phyloP scores from a whole-genome alignment of 2,797 vertebrate genomes.

The Linurgus olivaceus region DNA sequence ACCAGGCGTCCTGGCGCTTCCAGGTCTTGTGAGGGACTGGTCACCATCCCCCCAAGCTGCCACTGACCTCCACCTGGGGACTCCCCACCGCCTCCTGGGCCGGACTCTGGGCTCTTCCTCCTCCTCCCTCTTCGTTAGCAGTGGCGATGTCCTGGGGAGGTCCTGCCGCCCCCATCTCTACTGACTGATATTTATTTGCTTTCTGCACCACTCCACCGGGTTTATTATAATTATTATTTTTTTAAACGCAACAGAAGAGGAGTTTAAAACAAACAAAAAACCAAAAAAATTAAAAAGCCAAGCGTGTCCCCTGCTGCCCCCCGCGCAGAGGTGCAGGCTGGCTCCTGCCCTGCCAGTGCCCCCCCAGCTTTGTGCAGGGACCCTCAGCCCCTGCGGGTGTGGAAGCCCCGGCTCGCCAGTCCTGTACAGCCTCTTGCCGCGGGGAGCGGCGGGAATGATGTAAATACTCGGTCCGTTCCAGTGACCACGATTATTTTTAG shows the following conservation, averaged over 20 bases:
- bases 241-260: constrained; percentile 35
- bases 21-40: constrained; percentile 90
- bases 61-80: background rate
- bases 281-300: background rate
- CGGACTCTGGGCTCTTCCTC: constrained; percentile 11
- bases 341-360: constrained; percentile 29
- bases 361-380: background rate
- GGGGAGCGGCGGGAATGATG: constrained; percentile 80
- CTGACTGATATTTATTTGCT: constrained; percentile 77
- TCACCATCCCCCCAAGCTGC: background rate
- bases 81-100: background rate
- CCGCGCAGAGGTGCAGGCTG: constrained; percentile 31
- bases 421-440: constrained; percentile 68
- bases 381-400: background rate
- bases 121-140: background rate
- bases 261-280: background rate
- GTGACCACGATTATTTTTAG: constrained; percentile 82
- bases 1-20: constrained; percentile 98
- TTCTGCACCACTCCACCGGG: constrained; percentile 33
- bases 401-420: background rate
- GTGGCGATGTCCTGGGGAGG: background rate
- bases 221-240: constrained; percentile 60
- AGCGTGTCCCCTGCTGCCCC: background rate
- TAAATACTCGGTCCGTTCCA: constrained; percentile 94
- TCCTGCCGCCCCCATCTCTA: background rate